Conservation (phyloP, 2,797 vertebrate genomes). For the Acanthurus leucopareius region DNA sequence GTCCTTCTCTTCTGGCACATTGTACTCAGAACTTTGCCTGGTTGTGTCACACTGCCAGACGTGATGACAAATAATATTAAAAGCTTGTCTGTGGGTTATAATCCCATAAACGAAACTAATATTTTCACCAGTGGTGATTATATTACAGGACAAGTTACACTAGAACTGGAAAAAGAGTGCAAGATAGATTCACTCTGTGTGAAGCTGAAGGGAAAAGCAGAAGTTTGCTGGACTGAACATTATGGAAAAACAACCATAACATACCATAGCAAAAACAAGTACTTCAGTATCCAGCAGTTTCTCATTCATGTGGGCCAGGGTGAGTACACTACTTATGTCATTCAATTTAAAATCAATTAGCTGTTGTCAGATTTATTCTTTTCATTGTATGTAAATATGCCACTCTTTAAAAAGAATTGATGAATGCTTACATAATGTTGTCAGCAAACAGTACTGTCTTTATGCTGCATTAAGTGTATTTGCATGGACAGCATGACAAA, state of each 20-base stretch:
- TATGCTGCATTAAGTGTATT: neutral
- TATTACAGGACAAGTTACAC: slow-evolving; percentile 66
- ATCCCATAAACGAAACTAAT: slow-evolving; percentile 60
- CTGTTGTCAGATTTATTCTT: neutral
- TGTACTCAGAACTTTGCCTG: no score
- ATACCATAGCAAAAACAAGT: slow-evolving; percentile 70
- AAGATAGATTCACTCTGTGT: slow-evolving; percentile 65
- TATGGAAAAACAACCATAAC: neutral
- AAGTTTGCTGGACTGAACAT: slow-evolving; percentile 59
- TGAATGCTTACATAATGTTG: no score
- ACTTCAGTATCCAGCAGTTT: slow-evolving; percentile 71
- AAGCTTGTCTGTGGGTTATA: slow-evolving; percentile 67
- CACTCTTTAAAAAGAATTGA: no score
- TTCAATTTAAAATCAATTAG: neutral
- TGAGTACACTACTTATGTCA: slow-evolving; percentile 26
- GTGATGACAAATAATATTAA: slow-evolving; percentile 68
- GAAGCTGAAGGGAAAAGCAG: slow-evolving; percentile 80
- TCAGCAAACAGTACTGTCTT: neutral
- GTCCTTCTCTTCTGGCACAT: no score
- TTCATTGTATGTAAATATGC: no score
- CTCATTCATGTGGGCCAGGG: slow-evolving; percentile 46
- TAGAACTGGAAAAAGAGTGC: slow-evolving; percentile 67
- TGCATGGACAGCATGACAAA: neutral
- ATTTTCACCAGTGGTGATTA: slow-evolving; percentile 70
- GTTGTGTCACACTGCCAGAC: no score